These are phyloP conservation scores for Criorhina ranunculi DNA, from an alignment of 2,888 invertebrate species.

Conservation along the genomic window DNA sequence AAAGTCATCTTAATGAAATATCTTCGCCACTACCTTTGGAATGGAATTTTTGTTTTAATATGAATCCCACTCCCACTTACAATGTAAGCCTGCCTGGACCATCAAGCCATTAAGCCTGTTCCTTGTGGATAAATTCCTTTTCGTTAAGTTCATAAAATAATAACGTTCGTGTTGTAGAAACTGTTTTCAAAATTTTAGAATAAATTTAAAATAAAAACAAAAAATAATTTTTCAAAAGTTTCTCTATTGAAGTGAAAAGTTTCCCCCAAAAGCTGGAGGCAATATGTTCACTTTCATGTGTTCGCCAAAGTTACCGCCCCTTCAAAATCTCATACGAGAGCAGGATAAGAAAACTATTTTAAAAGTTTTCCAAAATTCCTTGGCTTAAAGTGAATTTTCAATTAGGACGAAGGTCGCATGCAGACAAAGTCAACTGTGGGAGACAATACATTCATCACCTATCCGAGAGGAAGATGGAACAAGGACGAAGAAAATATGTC, in stretches of 20 bases:
- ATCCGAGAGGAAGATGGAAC: neutral
- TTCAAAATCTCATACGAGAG: neutral
- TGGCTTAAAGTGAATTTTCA: conserved; percentile 1
- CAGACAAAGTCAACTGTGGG: neutral
- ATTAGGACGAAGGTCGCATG: neutral
- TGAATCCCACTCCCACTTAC: neutral
- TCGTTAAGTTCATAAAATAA: conserved; percentile 5
- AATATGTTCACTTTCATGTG: conserved; percentile 12
- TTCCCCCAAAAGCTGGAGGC: neutral
- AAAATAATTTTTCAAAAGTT: conserved; percentile 22
- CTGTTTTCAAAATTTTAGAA: conserved; percentile 16
- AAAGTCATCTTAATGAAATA: conserved; percentile 28
- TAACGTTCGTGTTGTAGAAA: conserved; percentile 12
- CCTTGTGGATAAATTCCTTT: conserved; percentile 3
- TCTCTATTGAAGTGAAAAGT: conserved; percentile 23
- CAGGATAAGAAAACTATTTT: conserved; percentile 13
- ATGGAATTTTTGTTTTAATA: conserved; percentile 28
- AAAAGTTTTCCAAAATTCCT: conserved; percentile 3
- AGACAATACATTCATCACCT: conserved; percentile 1
- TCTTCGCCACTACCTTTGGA: neutral
- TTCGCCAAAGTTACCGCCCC: neutral
- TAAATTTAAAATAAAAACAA: conserved; percentile 15
- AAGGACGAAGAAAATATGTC: neutral
- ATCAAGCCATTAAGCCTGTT: neutral
- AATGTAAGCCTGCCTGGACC: neutral